Evolutionary conservation across 2,113 vertebrate genomes (phyloP), one percentile per base, ranked within the genome.

Genomic region (Triplophysa siluroides): DNA sequence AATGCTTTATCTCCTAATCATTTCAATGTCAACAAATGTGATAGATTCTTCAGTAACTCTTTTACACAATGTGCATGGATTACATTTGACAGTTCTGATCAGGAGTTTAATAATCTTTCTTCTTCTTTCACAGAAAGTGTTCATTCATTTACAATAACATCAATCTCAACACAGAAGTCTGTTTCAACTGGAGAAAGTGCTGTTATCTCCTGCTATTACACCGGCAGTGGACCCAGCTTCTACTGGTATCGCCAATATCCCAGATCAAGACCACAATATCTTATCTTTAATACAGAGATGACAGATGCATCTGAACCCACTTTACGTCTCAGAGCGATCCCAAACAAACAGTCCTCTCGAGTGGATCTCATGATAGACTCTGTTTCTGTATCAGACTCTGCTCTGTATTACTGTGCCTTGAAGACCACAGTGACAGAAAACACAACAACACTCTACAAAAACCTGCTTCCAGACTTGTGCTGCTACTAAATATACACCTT

Each of bases 401-500:
- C 79, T 2, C 23, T 81, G 26, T 83, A 86, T 47, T 82, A 82
- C 67, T 83, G 82, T 67, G 76, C 79, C n/a, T 29, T 85, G 78
- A 18, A 69, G 56, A 73, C 78, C 78, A 82, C 81, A 81, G 81
- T 83, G 23, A 58, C 41, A 56, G 64, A 19, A 71, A 76, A 45
- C 43, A 64, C 76, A 19, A 10, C 8, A 21, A 66, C 64, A 43
- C 1, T 29, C 26, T 45, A 83, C 83, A 83, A 81, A 82, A 83
- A 84, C 75, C 7, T 45, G 26, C 26, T 29, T 29, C 26, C 26
- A 29, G 26, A 29, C 26, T 29, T 29, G 26, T 29, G 26, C 26
- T 29, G 3, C 0, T 29, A 29, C 3, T 29, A 29, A 3, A 3
- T 29, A 29, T 29, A 29, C 26, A 29, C 26, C 3, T 2, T 3